Base-by-base conservation (phyloP, 2,888 invertebrate genomes). In the Poecilobothrus nobilitatus region DNA sequence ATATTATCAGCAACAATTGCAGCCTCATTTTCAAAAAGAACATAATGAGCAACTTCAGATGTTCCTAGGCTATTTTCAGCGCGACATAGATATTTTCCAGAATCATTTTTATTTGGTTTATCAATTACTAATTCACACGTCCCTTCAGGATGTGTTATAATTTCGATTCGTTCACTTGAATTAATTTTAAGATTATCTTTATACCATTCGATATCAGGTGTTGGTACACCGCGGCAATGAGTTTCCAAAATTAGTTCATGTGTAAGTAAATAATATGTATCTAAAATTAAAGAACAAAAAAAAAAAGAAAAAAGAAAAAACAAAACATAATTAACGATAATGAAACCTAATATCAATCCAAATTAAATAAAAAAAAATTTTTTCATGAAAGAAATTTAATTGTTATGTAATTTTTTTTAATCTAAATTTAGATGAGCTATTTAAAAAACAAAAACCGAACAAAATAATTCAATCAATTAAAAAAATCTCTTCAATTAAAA, bases 171-270 rank as follows among this genome's bases (percentile, higher is more conserved):
- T 3, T 86, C 86, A 53, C 84, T 84, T 22, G 80, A 82, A 6
- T 79, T 77, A 22, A 92, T 80, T 41, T 86, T 83, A 66, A 83
- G 82, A 67, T 88, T 89, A 75, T 93, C 89, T 79, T 91, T 92
- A 68, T 88, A 81, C 94, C 94, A 94, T 33, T 87, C 86, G 66
- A 93, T 86, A 1, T 83, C 85, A 0, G 92, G 91, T 0, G 85
- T 82, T 2, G 91, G 91, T 74, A 89, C 87, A 7, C 90, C 91
- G 61, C 90, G 86, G 64, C 92, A 87, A 20, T 89, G 87, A 74
- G 92, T 92, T 80, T 93, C 92, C 73, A 94, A 82, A 65, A 88
- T 85, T 66, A 93, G 79, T 77, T 92, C 91, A 77, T 92, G 89
- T 73, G 88, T 89, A 64, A 86, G 85, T 71, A 87, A 83, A 75